Evolutionary conservation across 2,797 vertebrate genomes (phyloP).

Genomic region (Sebastes glaucus): DNA sequence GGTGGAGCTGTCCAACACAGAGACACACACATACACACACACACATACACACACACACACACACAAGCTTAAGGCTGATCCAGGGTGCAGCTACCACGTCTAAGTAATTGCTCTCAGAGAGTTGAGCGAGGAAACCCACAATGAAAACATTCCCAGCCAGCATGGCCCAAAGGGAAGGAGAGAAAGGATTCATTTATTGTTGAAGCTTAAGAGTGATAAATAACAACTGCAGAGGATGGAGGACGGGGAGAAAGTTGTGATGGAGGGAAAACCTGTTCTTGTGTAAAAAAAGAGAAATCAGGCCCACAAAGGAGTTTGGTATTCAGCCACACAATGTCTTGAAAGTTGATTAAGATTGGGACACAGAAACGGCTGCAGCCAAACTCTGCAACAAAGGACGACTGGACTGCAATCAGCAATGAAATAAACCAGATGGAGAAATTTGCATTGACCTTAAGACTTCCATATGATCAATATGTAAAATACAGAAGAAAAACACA

Average conservation of each 20-base stretch:
- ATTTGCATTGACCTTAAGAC: too few species aligned
- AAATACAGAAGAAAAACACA: background rate
- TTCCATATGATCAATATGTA: background rate
- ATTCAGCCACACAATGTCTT: background rate
- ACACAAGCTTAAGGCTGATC: background rate
- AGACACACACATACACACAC: background rate
- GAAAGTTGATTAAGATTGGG: background rate
- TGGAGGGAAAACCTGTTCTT: background rate
- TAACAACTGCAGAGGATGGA: slow-evolving; percentile 5
- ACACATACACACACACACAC: background rate
- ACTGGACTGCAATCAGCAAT: too few species aligned
- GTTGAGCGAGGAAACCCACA: background rate
- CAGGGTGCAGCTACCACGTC: background rate
- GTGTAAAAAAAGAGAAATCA: background rate
- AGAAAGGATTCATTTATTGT: slow-evolving; percentile 9
- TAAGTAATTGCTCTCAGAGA: slow-evolving; percentile 25
- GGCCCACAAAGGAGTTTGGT: background rate
- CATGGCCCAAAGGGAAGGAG: background rate
- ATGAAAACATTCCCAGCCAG: slow-evolving; percentile 17
- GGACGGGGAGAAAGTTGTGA: background rate
- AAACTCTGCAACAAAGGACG: background rate
- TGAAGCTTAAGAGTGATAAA: slow-evolving; percentile 18
- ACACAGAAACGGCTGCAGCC: background rate
- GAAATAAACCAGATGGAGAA: background rate
- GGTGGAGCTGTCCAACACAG: too few species aligned